phyloP scores from a whole-genome alignment of 2,888 invertebrate genomes.

The Podotricha telesiphe region DNA sequence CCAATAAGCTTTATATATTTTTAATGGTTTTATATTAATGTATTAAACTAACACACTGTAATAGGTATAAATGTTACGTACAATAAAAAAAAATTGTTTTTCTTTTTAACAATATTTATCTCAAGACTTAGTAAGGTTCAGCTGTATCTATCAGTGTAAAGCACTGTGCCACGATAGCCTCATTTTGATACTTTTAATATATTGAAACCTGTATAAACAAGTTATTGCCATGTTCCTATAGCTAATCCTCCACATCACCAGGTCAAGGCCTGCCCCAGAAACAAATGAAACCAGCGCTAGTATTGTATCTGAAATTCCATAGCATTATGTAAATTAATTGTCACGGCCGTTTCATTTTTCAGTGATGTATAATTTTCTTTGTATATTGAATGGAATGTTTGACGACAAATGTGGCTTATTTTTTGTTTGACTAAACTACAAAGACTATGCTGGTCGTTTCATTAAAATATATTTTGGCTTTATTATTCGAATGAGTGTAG shows the following conservation, averaged over 20 bases:
- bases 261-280: slow-evolving; percentile 42
- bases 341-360: slow-evolving; percentile 13
- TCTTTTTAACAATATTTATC: too few species aligned
- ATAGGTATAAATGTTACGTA: too few species aligned
- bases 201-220: slow-evolving; percentile 4
- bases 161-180: too few species aligned
- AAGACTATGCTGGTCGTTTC: not conserved
- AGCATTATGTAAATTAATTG: slow-evolving; percentile 24
- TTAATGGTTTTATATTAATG: too few species aligned
- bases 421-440: not conserved
- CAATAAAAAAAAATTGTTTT: too few species aligned
- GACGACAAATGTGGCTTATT: not conserved
- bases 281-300: slow-evolving; percentile 33
- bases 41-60: too few species aligned
- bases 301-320: slow-evolving; percentile 27
- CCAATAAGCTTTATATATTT: too few species aligned
- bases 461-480: not conserved
- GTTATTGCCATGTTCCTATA: slow-evolving; percentile 4
- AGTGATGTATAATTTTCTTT: slow-evolving; percentile 12
- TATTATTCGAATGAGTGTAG: too few species aligned
- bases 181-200: too few species aligned
- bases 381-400: not conserved
- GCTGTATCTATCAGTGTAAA: too few species aligned
- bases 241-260: slow-evolving; percentile 7
- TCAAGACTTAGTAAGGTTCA: too few species aligned